Evolutionary conservation across 2,797 vertebrate genomes (phyloP), one percentile per base, ranked within the genome.

Genomic region (Trematomus bernacchii): DNA sequence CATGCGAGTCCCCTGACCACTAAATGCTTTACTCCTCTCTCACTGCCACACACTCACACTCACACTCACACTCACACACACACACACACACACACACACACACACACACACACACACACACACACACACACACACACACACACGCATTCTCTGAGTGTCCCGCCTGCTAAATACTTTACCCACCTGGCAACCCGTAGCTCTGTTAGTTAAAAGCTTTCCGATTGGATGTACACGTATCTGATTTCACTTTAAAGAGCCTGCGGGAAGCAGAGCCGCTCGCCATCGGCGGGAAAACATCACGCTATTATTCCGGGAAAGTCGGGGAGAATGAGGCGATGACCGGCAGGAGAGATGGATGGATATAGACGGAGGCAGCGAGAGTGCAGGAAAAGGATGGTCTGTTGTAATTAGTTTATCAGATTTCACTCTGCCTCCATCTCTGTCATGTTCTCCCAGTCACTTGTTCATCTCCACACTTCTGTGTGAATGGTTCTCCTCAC

Each of bases 211-310:
- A 93, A 94, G 92, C 93, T 90, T 92, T 91, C 85, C 79, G 82
- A 92, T 91, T 91, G 89, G 90, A 83, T 85, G 87, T 82, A 82
- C 82, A 77, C 27, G 83, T 82, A 87, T 94, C 91, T n/a, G 10
- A 61, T 94, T 92, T 91, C 93, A 86, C 54, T 91, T 90, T 92
- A 92, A 92, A 93, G 91, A 93, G 93, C 85, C 93, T 93, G 93
- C 92, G 92, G 93, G 93, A 94, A 94, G 91, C 87, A 44, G 81
- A 83, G 80, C 83, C 66, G 79, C 77, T 91, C 48, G 72, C 81
- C 73, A 79, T 88, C 91, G 66, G 91, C 92, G 92, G 92, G 92
- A 93, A 93, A 90, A 93, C 91, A 89, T 87, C 83, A 76, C 84
- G 82, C 86, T 89, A 82, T 73, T 76, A 86, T 93, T 93, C 92